Percentiles rank a stretch among this genome's conserved stretches.
phyloP scores from a whole-genome alignment of 1,140 invertebrate genomes.

The Macrobrachium rosenbergii region DNA sequence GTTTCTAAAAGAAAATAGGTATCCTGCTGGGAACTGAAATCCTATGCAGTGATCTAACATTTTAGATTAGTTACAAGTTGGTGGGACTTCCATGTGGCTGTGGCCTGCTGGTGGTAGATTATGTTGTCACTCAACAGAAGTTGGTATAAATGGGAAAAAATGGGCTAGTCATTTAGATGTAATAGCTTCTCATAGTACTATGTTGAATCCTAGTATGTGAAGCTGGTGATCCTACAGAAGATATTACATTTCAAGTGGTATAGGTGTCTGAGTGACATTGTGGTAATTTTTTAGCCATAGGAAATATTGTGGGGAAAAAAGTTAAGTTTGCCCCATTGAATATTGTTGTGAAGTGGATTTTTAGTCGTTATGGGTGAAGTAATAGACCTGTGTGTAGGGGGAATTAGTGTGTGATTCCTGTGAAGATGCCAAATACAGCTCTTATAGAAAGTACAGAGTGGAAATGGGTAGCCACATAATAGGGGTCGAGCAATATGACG shows the following conservation, averaged over 20 bases:
- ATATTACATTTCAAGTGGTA: too few species aligned
- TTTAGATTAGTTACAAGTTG: conserved; percentile 73
- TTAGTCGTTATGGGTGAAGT: conserved; percentile 51
- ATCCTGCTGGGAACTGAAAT: too few species aligned
- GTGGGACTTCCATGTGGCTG: conserved; percentile 74
- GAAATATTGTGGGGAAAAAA: too few species aligned
- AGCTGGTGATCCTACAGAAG: too few species aligned
- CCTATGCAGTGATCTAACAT: too few species aligned
- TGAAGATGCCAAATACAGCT: conserved; percentile 71
- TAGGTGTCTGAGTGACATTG: too few species aligned
- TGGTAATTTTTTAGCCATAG: too few species aligned
- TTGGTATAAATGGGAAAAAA: conserved; percentile 1
- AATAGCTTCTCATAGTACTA: too few species aligned
- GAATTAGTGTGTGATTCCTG: conserved; percentile 69
- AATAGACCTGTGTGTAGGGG: conserved; percentile 32
- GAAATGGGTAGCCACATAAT: conserved; percentile 84
- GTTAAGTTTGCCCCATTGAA: too few species aligned
- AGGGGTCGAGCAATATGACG: conserved; percentile 81
- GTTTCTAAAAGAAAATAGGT: background rate
- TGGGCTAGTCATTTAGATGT: background rate
- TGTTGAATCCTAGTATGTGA: too few species aligned
- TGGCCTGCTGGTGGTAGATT: conserved; percentile 73
- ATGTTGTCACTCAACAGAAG: too few species aligned
- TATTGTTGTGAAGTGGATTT: too few species aligned
- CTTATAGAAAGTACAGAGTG: conserved; percentile 74